Evolutionary conservation across 2,888 invertebrate species (phyloP).

Genomic region (Eupithecia vulgata): DNA sequence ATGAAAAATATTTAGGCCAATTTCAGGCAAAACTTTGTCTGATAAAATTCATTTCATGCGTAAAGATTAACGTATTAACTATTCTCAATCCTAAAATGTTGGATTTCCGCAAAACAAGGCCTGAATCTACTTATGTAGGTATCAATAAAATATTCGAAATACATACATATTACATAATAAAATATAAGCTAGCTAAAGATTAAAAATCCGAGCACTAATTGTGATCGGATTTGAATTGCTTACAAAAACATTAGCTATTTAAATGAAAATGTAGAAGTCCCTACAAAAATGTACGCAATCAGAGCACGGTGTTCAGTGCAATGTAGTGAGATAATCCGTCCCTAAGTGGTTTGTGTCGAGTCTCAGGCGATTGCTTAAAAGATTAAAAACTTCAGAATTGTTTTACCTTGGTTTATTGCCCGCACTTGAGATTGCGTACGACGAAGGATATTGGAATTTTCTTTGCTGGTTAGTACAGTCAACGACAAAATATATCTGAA

Average conservation of each 20-base stretch:
- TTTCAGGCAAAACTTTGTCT: too few relatives aligned
- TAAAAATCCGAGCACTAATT: not conserved
- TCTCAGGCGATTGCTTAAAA: constrained; percentile 57
- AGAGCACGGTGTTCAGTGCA: constrained; percentile 59
- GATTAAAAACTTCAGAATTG: constrained; percentile 65
- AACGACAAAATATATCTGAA: not conserved
- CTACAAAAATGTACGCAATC: constrained; percentile 34
- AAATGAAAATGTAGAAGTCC: not conserved
- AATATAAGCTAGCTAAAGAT: not conserved
- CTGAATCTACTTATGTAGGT: not conserved
- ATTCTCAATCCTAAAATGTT: not conserved
- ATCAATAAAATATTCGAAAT: not conserved
- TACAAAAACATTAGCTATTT: not conserved
- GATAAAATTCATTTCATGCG: not conserved
- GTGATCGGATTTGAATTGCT: too few relatives aligned
- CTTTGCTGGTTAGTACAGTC: not conserved
- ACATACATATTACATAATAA: too few relatives aligned
- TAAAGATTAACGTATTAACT: not conserved
- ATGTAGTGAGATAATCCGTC: constrained; percentile 67
- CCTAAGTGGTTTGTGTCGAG: constrained; percentile 56
- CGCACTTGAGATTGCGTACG: not conserved
- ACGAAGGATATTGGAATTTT: not conserved
- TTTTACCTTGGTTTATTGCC: constrained; percentile 48
- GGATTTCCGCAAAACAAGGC: not conserved
- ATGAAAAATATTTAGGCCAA: too few relatives aligned